Evolutionary conservation across 2,888 invertebrate genomes (phyloP).

Genomic region (Trypoxylon attenuatum): DNA sequence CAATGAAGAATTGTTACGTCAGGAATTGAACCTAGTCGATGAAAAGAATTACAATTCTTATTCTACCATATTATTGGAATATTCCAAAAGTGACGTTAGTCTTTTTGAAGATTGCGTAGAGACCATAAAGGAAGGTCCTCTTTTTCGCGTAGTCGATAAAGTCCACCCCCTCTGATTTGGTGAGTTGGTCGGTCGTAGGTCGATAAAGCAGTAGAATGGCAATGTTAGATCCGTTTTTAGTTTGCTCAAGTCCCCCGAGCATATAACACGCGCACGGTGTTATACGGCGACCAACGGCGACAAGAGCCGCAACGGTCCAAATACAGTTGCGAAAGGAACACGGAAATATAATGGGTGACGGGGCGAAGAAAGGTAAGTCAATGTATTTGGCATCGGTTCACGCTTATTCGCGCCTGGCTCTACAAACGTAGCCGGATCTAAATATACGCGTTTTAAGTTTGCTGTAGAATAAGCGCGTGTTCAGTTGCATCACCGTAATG

Average conservation of each 20-base stretch:
- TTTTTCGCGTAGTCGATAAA: too few relatives aligned
- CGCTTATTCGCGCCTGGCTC: slow-evolving; percentile 12
- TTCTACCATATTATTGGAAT: too few relatives aligned
- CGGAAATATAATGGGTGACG: slow-evolving; percentile 18
- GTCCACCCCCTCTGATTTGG: too few relatives aligned
- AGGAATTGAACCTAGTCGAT: too few relatives aligned
- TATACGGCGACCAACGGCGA: not conserved
- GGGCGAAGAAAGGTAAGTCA: slow-evolving; percentile 46
- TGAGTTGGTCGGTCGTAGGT: slow-evolving; percentile 1
- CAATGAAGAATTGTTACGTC: too few relatives aligned
- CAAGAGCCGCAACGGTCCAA: slow-evolving; percentile 12
- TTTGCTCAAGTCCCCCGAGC: slow-evolving; percentile 13
- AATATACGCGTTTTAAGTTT: slow-evolving; percentile 39
- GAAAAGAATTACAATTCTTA: too few relatives aligned
- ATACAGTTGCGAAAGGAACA: slow-evolving; percentile 12
- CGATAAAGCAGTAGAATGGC: slow-evolving; percentile 39
- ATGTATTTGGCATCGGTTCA: slow-evolving; percentile 12
- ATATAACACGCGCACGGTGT: not conserved
- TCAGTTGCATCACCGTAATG: slow-evolving; percentile 32
- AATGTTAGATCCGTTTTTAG: slow-evolving; percentile 30
- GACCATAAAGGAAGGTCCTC: too few relatives aligned
- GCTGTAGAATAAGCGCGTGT: slow-evolving; percentile 20
- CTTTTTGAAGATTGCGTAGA: not conserved
- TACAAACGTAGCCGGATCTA: slow-evolving; percentile 39
- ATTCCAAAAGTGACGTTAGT: too few relatives aligned